phyloP scores from a whole-genome alignment of 1,140 invertebrate genomes.

The Philaenus spumarius region DNA sequence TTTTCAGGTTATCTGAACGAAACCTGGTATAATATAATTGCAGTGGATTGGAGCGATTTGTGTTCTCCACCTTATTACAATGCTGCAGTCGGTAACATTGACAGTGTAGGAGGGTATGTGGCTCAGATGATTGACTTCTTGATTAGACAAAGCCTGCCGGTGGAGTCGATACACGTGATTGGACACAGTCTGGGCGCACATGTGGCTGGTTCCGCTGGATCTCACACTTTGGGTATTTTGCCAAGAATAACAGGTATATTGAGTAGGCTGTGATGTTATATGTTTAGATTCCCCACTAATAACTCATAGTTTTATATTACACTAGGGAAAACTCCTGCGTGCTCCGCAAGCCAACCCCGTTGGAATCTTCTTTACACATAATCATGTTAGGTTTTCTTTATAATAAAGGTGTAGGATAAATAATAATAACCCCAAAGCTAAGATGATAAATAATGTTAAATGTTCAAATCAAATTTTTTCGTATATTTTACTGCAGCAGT shows the following conservation, averaged over 20 bases:
- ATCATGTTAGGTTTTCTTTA: no score
- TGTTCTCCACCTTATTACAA: constrained; percentile 37
- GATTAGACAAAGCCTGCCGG: constrained; percentile 41
- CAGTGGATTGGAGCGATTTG: constrained; percentile 48
- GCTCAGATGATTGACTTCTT: constrained; percentile 54
- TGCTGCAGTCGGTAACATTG: constrained; percentile 50
- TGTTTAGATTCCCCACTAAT: no score
- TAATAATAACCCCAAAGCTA: no score
- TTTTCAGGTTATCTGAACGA: constrained; percentile 8
- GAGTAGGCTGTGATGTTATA: no score
- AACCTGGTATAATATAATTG: constrained; percentile 48
- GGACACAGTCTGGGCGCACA: constrained; percentile 82
- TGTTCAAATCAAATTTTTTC: no score
- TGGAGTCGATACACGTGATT: constrained; percentile 59
- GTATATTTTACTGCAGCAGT: no score
- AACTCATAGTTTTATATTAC: no score
- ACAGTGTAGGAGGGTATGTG: constrained; percentile 52
- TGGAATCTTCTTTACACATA: no score
- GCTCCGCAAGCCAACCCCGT: no score
- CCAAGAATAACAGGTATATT: constrained; percentile 48
- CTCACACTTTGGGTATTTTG: constrained; percentile 42
- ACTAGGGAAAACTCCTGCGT: no score
- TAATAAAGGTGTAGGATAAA: no score
- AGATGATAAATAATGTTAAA: no score
- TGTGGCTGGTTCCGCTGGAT: constrained; percentile 66